A percentile compares a stretch with the other conserved stretches of the same genome.
phyloP scores from a whole-genome alignment of 2,113 vertebrate species.

The Erinaceus europaeus region DNA sequence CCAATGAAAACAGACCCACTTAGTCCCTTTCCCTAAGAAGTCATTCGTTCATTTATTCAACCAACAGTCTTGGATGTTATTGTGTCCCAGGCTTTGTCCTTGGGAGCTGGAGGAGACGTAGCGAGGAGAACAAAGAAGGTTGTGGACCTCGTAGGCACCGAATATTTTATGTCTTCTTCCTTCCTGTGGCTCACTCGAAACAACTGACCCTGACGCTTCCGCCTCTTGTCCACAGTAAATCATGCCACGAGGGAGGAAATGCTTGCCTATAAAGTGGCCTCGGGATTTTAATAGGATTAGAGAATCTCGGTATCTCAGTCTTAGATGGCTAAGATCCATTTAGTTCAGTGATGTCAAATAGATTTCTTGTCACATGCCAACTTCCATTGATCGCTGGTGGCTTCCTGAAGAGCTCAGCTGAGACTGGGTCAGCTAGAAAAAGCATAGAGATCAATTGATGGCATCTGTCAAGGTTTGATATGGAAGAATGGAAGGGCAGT shows the following conservation, averaged over 20 bases:
- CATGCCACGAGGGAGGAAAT: background rate
- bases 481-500: background rate
- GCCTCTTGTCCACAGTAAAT: background rate
- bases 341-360: slow-evolving; percentile 9
- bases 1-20: background rate
- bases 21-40: slow-evolving; percentile 5
- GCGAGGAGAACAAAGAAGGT: background rate
- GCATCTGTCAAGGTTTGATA: slow-evolving; percentile 9
- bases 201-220: background rate
- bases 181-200: slow-evolving; percentile 6
- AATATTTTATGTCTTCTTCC: slow-evolving; percentile 27
- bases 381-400: background rate
- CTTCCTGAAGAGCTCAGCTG: background rate
- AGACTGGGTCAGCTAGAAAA: slow-evolving; percentile 13
- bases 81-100: background rate
- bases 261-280: background rate
- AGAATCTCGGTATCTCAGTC: background rate
- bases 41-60: background rate
- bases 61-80: background rate
- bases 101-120: background rate
- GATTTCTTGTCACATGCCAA: slow-evolving; percentile 30
- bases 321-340: slow-evolving; percentile 25
- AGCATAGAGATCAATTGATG: slow-evolving; percentile 14
- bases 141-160: background rate
- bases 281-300: slow-evolving; percentile 3